phyloP scores from a whole-genome alignment of 64 coral and sea anemone genomes.

The Pocillopora verrucosa region DNA sequence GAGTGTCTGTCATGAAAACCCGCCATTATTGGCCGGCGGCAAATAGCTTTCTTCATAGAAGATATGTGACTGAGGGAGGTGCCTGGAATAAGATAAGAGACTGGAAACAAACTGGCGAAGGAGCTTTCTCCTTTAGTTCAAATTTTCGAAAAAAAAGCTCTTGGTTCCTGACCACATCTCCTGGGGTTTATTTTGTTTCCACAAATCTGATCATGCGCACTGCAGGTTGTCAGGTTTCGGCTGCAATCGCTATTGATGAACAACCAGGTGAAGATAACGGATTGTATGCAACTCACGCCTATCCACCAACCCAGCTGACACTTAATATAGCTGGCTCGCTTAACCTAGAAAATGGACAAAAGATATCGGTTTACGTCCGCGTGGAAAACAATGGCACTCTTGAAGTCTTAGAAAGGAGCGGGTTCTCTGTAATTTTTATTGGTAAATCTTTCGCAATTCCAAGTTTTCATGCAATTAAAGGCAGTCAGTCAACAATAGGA shows the following conservation, averaged over 20 bases:
- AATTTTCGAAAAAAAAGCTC: constrained; percentile 15
- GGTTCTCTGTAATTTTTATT: constrained; percentile 55
- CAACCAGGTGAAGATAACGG: constrained; percentile 21
- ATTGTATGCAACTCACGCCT: constrained; percentile 21
- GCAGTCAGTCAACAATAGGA: constrained; percentile 11
- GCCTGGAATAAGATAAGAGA: constrained; percentile 41
- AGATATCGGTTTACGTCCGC: constrained; percentile 50
- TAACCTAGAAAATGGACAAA: constrained; percentile 49
- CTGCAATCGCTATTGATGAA: constrained; percentile 53
- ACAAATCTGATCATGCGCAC: constrained; percentile 48
- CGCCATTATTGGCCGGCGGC: constrained; percentile 62
- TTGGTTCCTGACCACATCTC: constrained; percentile 25
- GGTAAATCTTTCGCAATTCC: constrained; percentile 52
- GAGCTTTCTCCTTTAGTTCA: constrained; percentile 40
- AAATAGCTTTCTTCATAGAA: constrained; percentile 31
- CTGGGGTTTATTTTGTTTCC: constrained; percentile 67
- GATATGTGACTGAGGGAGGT: not conserved
- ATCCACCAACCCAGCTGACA: constrained; percentile 44
- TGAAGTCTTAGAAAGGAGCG: constrained; percentile 33
- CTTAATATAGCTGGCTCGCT: constrained; percentile 61
- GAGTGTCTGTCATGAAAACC: constrained; percentile 60
- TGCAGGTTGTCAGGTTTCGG: constrained; percentile 17
- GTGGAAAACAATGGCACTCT: not conserved
- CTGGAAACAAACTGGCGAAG: constrained; percentile 34
- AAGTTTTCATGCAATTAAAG: constrained; percentile 47